Evolutionary conservation across 2,113 vertebrate genomes (phyloP).

Genomic region (Chionis minor): DNA sequence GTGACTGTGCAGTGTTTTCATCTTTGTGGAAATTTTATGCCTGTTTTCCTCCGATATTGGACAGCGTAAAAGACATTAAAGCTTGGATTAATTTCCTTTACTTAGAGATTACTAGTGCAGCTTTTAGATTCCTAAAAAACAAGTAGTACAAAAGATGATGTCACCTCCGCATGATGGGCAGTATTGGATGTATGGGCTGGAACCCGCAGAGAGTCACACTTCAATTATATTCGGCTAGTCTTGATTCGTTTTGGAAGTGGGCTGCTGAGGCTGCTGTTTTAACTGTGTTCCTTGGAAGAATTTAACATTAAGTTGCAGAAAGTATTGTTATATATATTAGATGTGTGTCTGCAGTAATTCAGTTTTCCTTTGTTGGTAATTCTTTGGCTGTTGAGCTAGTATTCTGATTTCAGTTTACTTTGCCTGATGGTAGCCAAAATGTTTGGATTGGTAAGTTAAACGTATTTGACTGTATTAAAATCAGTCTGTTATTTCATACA

Average conservation of each 20-base stretch:
- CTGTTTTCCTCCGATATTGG: background rate
- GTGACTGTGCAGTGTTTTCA: background rate
- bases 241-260: background rate
- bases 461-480: background rate
- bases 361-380: background rate
- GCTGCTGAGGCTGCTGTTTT: background rate
- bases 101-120: background rate
- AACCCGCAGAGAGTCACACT: background rate
- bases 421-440: background rate
- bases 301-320: background rate
- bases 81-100: background rate
- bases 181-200: background rate
- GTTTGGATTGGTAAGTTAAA: background rate
- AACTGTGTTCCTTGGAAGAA: background rate
- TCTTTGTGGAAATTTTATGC: background rate
- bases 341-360: background rate
- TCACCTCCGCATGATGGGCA: background rate
- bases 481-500: background rate
- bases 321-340: background rate
- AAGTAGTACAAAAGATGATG: background rate
- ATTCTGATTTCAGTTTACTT: background rate
- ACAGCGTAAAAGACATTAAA: background rate
- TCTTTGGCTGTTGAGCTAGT: background rate
- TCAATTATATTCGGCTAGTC: background rate
- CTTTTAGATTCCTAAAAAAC: background rate